These are phyloP conservation scores for Acrobasis repandana DNA, from an alignment of 2,888 invertebrate species.

Conservation along the genomic window DNA sequence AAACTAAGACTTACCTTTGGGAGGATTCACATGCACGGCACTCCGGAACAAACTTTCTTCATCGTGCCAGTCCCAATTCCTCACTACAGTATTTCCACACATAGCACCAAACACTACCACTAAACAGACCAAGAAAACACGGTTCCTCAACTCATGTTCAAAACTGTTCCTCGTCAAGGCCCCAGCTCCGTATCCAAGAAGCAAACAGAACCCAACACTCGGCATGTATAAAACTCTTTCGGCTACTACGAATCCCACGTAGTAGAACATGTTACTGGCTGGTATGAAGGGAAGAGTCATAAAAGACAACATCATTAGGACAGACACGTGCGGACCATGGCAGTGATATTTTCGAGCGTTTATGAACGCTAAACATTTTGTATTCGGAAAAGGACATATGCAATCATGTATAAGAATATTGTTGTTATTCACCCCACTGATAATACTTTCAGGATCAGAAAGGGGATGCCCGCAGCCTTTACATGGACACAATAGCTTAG, in stretches of 20 bases:
- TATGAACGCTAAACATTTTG: slow-evolving; percentile 53
- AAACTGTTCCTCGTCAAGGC: slow-evolving; percentile 72
- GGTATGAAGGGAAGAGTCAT: slow-evolving; percentile 96
- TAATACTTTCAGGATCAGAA: slow-evolving; percentile 86
- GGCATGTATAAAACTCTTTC: slow-evolving; percentile 98
- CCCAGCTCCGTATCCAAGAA: slow-evolving; percentile 89
- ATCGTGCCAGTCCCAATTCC: slow-evolving; percentile 95
- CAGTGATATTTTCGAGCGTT: slow-evolving; percentile 57
- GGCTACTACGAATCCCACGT: slow-evolving; percentile 99
- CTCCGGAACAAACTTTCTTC: slow-evolving; percentile 97
- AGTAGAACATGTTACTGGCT: slow-evolving; percentile 97
- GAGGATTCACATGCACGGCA: slow-evolving; percentile 95
- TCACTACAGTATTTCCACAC: slow-evolving; percentile 89
- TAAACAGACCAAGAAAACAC: slow-evolving; percentile 71
- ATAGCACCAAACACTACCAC: slow-evolving; percentile 85
- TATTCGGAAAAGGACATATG: slow-evolving; percentile 61
- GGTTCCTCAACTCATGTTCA: slow-evolving; percentile 64
- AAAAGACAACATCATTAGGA: slow-evolving; percentile 87
- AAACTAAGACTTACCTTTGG: slow-evolving; percentile 90
- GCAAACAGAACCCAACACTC: slow-evolving; percentile 96
- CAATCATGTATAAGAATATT: slow-evolving; percentile 83
- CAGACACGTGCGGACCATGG: slow-evolving; percentile 69
- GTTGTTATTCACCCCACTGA: slow-evolving; percentile 83
- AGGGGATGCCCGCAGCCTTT: slow-evolving; percentile 87
- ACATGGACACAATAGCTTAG: slow-evolving; percentile 77